A percentile compares a stretch with the other conserved stretches of the same genome.
phyloP scores from a whole-genome alignment of 2,797 vertebrate species.

The Fundulus diaphanus region DNA sequence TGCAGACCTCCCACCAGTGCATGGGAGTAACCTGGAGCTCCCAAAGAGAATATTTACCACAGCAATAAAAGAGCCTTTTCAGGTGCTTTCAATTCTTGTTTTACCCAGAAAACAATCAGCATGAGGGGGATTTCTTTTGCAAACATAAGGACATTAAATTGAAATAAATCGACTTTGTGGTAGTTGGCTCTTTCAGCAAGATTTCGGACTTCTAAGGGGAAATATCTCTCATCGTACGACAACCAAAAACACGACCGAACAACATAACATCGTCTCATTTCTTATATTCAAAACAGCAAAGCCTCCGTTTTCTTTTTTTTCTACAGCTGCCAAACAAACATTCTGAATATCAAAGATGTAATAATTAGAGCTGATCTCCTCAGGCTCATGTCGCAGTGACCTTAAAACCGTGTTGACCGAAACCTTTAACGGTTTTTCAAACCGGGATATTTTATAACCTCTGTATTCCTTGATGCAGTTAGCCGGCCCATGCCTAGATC shows the following conservation, averaged over 20 bases:
- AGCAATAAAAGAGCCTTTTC: neutral
- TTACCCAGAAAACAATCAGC: neutral
- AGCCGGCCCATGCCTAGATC: neutral
- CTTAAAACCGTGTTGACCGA: neutral
- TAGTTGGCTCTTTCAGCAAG: too few relatives aligned
- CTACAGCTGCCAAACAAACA: too few relatives aligned
- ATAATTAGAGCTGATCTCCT: neutral
- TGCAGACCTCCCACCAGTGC: constrained; percentile 6
- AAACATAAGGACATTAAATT: neutral
- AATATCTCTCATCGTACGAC: too few relatives aligned
- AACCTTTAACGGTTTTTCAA: neutral
- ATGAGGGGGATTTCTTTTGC: neutral
- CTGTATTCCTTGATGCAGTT: neutral
- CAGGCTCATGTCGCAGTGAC: neutral
- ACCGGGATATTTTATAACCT: neutral
- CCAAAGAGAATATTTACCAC: neutral
- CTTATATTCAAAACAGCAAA: too few relatives aligned
- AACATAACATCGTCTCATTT: too few relatives aligned
- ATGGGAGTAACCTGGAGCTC: constrained; percentile 17
- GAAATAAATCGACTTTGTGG: neutral
- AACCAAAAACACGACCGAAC: too few relatives aligned
- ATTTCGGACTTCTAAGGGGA: too few relatives aligned
- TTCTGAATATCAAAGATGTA: too few relatives aligned
- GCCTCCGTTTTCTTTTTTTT: too few relatives aligned
- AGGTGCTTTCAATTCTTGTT: constrained; percentile 1